These are phyloP conservation scores for Caenorhabditis becei DNA, from an alignment of 2,888 invertebrate species.

Conservation along the genomic window DNA sequence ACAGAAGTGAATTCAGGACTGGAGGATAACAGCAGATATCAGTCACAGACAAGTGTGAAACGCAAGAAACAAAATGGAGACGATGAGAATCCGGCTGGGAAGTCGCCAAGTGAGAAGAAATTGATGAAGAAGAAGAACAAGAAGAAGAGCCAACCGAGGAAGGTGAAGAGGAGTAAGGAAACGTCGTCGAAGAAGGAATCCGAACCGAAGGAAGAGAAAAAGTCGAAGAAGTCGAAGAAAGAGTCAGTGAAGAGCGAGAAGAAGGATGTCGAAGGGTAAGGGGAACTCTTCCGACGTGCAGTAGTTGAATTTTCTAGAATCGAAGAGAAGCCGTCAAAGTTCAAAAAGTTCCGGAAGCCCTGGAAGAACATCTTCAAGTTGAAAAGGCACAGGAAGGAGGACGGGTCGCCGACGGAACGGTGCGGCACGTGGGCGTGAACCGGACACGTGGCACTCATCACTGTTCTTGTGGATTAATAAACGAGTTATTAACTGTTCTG, in stretches of 20 bases:
- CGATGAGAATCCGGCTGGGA: not conserved
- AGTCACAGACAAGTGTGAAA: slow-evolving; percentile 10
- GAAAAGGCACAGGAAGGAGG: slow-evolving; percentile 3
- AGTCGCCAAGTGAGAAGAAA: slow-evolving; percentile 4
- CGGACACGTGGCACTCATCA: slow-evolving; percentile 1
- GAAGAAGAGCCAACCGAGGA: not conserved
- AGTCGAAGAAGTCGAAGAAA: not conserved
- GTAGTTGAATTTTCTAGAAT: too few species aligned
- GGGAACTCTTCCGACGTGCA: too few species aligned
- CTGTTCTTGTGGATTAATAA: not conserved
- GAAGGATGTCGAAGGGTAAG: slow-evolving; percentile 1
- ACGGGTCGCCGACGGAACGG: slow-evolving; percentile 20
- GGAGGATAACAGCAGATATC: slow-evolving; percentile 8
- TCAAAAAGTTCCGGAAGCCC: slow-evolving; percentile 7
- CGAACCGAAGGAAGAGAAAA: not conserved
- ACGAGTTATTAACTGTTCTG: not conserved
- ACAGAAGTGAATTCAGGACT: slow-evolving; percentile 27
- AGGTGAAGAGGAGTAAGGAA: slow-evolving; percentile 6
- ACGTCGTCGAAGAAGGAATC: slow-evolving; percentile 12
- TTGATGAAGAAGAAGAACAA: not conserved
- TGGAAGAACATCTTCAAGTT: slow-evolving; percentile 32
- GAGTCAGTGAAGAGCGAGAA: not conserved
- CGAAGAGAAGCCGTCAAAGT: slow-evolving; percentile 5
- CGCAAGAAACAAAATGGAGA: slow-evolving; percentile 1
- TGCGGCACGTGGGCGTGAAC: slow-evolving; percentile 29